Evolutionary conservation across 92 coral and sea anemone genomes (phyloP), one percentile per base, ranked within the genome.

Genomic region (Blastomussa wellsi): DNA sequence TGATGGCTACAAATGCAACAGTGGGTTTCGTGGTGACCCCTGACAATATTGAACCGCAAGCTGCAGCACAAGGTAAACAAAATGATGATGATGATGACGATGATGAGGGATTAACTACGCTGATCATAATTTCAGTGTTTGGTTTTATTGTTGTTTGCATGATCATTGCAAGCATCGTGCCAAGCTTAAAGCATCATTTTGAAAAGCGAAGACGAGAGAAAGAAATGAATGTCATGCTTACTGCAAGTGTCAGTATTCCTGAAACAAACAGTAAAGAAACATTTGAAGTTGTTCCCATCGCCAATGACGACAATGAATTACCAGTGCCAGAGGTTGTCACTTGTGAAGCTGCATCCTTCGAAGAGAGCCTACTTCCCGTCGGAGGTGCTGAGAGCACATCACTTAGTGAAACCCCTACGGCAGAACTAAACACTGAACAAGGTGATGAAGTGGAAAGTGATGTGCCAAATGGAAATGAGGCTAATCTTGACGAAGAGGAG

Each of bases 71-170:
- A 49, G 39, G 77, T 10, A 72, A 52, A 51, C 39, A 33, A 32
- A 67, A 71, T 72, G 74, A 66, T 64, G 80, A 76, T 7, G 71
- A 81, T 73, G 86, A 76, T 7, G 60, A 81, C 42, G 84, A 87
- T 13, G 86, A 88, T 67, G 93, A 90, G 86, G 92, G 91, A 9
- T 68, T 94, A 37, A 90, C 89, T 33, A 90, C 98, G 13, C 91
- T 92, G 28, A 90, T 94, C 65, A 86, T 94, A 22, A 87, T 94
- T 16, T 86, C 98, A 3, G 93, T 71, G 7, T 92, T 94, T 24
- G 86, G 89, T 52, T 94, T 92, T 78, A 68, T 94, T 71, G 98
- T 94, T 0, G 22, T 94, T 28, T 88, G 93, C 81, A 90, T 94
- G 95, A 83, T 92, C 36, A 82, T 94, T 36, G 94, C 91, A 26